phyloP scores from a whole-genome alignment of 1,140 invertebrate species.

The Cherax destructor region DNA sequence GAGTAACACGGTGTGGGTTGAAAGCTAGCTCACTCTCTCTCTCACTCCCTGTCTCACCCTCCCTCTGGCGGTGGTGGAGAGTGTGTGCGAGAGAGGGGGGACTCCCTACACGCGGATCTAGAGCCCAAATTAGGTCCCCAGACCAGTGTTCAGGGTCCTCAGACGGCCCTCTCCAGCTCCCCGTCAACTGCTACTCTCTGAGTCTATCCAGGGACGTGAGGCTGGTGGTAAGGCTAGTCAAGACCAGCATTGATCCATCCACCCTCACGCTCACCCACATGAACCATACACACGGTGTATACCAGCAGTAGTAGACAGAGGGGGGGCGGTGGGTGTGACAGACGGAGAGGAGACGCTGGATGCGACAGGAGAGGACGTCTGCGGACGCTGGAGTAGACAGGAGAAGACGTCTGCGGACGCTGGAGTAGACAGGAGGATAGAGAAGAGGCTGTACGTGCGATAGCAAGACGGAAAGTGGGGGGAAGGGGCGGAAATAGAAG shows the following conservation, averaged over 20 bases:
- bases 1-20: not conserved
- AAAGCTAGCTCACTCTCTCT: too few species aligned
- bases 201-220: constrained; percentile 15
- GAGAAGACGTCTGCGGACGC: too few species aligned
- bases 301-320: constrained; percentile 7
- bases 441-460: too few species aligned
- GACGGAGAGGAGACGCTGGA: too few species aligned
- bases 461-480: too few species aligned
- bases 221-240: constrained; percentile 35
- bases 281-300: constrained; percentile 30
- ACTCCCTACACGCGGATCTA: too few species aligned
- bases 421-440: too few species aligned
- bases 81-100: not conserved
- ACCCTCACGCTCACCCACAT: constrained; percentile 19
- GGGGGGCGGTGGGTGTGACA: not conserved
- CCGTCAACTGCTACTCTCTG: constrained; percentile 2
- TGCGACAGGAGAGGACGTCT: too few species aligned
- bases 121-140: too few species aligned
- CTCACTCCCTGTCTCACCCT: not conserved
- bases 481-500: too few species aligned
- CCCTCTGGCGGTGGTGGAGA: constrained; percentile 20
- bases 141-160: too few species aligned
- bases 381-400: too few species aligned
- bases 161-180: not conserved
- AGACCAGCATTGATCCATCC: constrained; percentile 54